These are phyloP conservation scores for Trachymyrmex septentrionalis DNA, from an alignment of 1,140 invertebrate genomes.

Conservation along the genomic window DNA sequence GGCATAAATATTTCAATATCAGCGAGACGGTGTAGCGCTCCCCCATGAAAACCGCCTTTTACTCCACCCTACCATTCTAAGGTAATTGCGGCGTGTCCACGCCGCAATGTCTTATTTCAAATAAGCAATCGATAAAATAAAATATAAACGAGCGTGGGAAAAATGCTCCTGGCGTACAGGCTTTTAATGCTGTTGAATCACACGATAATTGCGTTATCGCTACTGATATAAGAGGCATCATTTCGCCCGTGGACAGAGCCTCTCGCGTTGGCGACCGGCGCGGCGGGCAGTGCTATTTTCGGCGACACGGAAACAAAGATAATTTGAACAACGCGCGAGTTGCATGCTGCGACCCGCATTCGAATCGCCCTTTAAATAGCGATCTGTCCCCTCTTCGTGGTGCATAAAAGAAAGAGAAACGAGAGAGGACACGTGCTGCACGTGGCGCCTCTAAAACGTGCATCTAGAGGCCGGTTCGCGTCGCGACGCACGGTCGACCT, in stretches of 20 bases:
- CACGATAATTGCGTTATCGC: conserved; percentile 17
- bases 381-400: not conserved
- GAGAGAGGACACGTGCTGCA: conserved; percentile 28
- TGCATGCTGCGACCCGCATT: conserved; percentile 1
- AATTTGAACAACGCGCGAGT: not conserved
- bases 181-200: conserved; percentile 20
- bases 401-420: not conserved
- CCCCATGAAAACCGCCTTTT: conserved; percentile 44
- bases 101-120: conserved; percentile 47
- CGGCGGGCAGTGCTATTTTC: not conserved
- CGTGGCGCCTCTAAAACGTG: conserved; percentile 49
- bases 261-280: not conserved
- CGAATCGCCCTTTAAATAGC: conserved; percentile 28
- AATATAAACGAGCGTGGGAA: conserved; percentile 44
- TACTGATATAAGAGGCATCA: not conserved
- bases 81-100: conserved; percentile 53
- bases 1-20: conserved; percentile 57
- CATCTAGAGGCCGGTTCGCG: conserved; percentile 13
- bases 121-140: conserved; percentile 59
- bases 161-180: not conserved
- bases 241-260: not conserved
- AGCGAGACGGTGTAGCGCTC: not conserved
- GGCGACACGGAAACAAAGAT: not conserved
- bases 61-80: conserved; percentile 55
- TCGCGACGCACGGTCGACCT: conserved; percentile 33